phyloP scores from a whole-genome alignment of 2,888 invertebrate species.

The Hemicrepidius hirtus region DNA sequence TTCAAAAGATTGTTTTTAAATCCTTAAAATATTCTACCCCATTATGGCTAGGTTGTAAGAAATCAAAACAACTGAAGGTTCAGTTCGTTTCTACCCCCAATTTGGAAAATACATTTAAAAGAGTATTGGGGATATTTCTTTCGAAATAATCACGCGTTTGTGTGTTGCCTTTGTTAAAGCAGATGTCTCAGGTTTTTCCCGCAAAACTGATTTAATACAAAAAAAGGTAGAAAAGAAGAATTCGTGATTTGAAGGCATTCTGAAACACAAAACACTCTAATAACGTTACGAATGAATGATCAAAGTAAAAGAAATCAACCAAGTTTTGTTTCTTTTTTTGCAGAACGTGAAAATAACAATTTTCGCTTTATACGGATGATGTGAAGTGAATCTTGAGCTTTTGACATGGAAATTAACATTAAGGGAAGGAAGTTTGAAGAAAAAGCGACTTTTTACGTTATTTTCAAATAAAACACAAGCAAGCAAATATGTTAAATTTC shows the following conservation, averaged over 20 bases:
- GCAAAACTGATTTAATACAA: slow-evolving; percentile 23
- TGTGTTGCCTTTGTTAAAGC: slow-evolving; percentile 1
- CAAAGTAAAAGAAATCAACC: slow-evolving; percentile 41
- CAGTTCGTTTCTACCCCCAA: neutral
- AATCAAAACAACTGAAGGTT: neutral
- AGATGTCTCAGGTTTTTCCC: slow-evolving; percentile 14
- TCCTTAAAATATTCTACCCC: too few relatives aligned
- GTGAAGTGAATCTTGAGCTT: slow-evolving; percentile 33
- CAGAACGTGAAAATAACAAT: slow-evolving; percentile 24
- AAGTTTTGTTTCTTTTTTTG: slow-evolving; percentile 31
- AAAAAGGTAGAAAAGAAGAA: slow-evolving; percentile 18
- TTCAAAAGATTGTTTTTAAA: too few relatives aligned
- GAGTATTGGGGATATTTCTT: neutral
- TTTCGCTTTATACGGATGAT: slow-evolving; percentile 31
- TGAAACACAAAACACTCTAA: slow-evolving; percentile 43
- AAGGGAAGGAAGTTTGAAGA: slow-evolving; percentile 11
- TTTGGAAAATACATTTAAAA: neutral
- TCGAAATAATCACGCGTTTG: slow-evolving; percentile 10
- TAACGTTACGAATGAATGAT: slow-evolving; percentile 39
- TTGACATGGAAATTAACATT: slow-evolving; percentile 41
- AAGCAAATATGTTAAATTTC: slow-evolving; percentile 3
- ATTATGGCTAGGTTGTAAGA: too few relatives aligned
- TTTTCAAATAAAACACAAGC: neutral
- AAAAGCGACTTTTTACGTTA: slow-evolving; percentile 3
- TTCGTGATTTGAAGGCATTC: slow-evolving; percentile 28